A percentile compares a stretch with the other conserved stretches of the same genome.
Evolutionary conservation across 1,140 invertebrate genomes (phyloP).

Genomic region (Anadara kagoshimensis): DNA sequence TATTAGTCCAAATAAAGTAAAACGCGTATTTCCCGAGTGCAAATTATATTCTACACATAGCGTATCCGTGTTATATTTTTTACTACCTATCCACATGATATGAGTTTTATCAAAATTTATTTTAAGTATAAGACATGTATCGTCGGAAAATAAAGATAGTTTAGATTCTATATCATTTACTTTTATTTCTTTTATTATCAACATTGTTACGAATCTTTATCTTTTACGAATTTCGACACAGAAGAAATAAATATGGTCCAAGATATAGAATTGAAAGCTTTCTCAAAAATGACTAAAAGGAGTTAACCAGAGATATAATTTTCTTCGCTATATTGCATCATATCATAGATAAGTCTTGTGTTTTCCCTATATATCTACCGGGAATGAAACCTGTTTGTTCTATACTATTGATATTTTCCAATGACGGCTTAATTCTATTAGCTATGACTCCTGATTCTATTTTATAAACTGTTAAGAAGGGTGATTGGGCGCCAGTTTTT

Average conservation of each 20-base stretch:
- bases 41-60: slow-evolving; percentile 7
- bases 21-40: slow-evolving; percentile 4
- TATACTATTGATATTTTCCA: slow-evolving; percentile 9
- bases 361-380: slow-evolving; percentile 28
- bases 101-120: slow-evolving; percentile 31
- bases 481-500: no score
- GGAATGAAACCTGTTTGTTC: slow-evolving; percentile 17
- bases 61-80: slow-evolving; percentile 3
- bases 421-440: no score
- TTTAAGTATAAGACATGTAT: slow-evolving; percentile 27
- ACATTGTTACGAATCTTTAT: slow-evolving; percentile 28
- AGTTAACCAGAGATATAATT: slow-evolving; percentile 18
- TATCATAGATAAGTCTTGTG: slow-evolving; percentile 19
- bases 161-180: slow-evolving; percentile 14
- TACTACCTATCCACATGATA: slow-evolving; percentile 27
- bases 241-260: slow-evolving; percentile 35
- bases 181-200: slow-evolving; percentile 25
- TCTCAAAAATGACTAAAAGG: slow-evolving; percentile 11
- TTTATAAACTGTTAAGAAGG: no score
- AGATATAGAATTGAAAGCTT: slow-evolving; percentile 13
- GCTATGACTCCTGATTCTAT: no score
- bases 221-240: slow-evolving; percentile 28
- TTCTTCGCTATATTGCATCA: slow-evolving; percentile 11
- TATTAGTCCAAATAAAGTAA: slow-evolving; percentile 14
- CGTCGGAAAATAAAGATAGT: slow-evolving; percentile 33